phyloP scores from a whole-genome alignment of 1,140 invertebrate genomes.

The Apis dorsata region DNA sequence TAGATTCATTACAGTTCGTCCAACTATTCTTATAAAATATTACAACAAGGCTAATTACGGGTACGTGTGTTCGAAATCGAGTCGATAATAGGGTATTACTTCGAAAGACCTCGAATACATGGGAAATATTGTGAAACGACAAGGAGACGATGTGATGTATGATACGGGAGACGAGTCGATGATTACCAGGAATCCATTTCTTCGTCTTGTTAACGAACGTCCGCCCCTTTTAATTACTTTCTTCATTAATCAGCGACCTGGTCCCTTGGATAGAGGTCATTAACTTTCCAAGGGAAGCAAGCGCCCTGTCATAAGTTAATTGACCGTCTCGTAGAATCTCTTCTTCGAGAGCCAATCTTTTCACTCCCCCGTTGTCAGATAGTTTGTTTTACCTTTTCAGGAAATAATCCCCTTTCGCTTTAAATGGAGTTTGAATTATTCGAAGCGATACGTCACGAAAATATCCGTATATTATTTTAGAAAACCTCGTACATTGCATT shows the following conservation, averaged over 20 bases:
- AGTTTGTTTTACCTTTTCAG: neutral
- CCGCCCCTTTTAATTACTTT: conserved; percentile 49
- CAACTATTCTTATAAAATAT: conserved; percentile 13
- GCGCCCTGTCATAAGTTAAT: conserved; percentile 51
- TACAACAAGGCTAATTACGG: conserved; percentile 41
- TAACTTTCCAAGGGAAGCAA: conserved; percentile 24
- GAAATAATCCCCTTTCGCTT: no score
- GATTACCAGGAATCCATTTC: conserved; percentile 52
- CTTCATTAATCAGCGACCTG: conserved; percentile 47
- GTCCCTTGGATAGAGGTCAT: conserved; percentile 2
- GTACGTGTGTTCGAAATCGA: conserved; percentile 5
- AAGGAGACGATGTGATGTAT: conserved; percentile 50
- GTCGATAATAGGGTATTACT: conserved; percentile 18
- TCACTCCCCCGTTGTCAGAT: neutral
- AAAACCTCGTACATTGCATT: no score
- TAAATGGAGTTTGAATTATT: no score
- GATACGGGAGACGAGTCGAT: conserved; percentile 32
- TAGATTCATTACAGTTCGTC: neutral
- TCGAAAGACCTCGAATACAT: conserved; percentile 18
- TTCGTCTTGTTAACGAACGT: conserved; percentile 48
- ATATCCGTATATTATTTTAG: no score
- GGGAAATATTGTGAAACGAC: conserved; percentile 4
- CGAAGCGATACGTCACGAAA: no score
- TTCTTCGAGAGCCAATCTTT: neutral
- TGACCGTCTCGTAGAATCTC: neutral